Evolutionary conservation across 1,140 invertebrate genomes (phyloP).

Genomic region (Drosophila saltans): DNA sequence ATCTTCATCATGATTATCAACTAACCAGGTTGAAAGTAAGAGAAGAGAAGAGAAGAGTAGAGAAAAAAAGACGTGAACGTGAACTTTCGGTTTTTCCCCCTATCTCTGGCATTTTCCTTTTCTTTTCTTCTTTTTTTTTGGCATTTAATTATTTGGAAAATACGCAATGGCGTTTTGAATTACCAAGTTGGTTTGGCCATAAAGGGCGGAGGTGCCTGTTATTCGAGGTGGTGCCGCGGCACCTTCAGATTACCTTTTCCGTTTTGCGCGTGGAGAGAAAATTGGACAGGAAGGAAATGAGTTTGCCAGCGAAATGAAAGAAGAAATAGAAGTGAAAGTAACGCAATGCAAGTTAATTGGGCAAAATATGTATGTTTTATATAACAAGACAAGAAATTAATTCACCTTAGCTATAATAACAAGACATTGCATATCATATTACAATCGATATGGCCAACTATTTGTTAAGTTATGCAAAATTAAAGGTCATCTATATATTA

Average conservation of each 20-base stretch:
- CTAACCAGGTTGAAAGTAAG: background rate
- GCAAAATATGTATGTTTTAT: background rate
- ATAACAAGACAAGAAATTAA: background rate
- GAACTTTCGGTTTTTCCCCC: constrained; percentile 29
- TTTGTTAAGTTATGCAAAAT: too few species aligned
- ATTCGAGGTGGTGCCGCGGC: background rate
- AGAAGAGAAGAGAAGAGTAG: too few species aligned
- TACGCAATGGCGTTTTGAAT: constrained; percentile 32
- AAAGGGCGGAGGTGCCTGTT: constrained; percentile 8
- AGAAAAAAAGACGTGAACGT: background rate
- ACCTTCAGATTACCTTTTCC: background rate
- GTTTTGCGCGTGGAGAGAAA: background rate
- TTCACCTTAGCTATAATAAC: background rate
- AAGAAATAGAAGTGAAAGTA: constrained; percentile 1
- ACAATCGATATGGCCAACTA: background rate
- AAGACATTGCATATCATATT: background rate
- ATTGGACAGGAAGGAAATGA: constrained; percentile 18
- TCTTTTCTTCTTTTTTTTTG: constrained; percentile 11
- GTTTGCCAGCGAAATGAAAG: background rate
- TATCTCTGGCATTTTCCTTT: background rate
- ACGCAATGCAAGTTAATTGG: constrained; percentile 8
- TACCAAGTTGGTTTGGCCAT: constrained; percentile 25
- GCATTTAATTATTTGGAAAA: constrained; percentile 64
- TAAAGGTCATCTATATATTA: too few species aligned
- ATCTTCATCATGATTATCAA: constrained; percentile 20